Percentiles rank a stretch among this genome's conserved stretches.
Evolutionary conservation across 2,888 invertebrate species (phyloP).

Genomic region (Aelia acuminata): DNA sequence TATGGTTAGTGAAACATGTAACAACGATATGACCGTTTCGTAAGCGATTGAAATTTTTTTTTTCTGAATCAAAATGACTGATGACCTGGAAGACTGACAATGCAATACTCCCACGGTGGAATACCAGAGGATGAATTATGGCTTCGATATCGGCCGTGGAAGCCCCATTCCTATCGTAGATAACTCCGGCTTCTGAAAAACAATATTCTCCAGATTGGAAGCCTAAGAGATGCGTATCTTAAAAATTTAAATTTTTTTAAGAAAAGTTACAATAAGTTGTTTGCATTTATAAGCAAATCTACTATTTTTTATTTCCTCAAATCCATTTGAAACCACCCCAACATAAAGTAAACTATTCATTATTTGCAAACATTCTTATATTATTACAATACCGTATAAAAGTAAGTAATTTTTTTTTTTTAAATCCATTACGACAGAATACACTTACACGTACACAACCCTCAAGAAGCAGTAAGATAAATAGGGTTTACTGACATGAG

Average conservation of each 20-base stretch:
- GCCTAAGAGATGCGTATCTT: background rate
- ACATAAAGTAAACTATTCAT: no score
- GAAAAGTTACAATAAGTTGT: background rate
- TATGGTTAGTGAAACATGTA: conserved; percentile 24
- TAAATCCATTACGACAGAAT: no score
- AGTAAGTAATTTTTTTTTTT: no score
- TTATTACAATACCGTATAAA: no score
- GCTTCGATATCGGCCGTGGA: background rate
- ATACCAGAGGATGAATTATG: conserved; percentile 8
- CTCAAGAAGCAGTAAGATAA: no score
- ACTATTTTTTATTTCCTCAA: background rate
- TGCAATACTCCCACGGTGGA: conserved; percentile 4
- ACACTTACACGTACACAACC: no score
- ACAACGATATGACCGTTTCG: background rate
- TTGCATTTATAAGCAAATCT: background rate
- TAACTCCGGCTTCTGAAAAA: background rate
- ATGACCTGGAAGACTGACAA: conserved; percentile 19
- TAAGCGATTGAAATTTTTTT: conserved; percentile 21
- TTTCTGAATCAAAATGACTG: conserved; percentile 38
- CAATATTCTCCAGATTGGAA: background rate
- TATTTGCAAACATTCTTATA: no score
- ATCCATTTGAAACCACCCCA: no score
- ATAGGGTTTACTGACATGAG: no score
- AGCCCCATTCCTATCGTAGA: background rate
- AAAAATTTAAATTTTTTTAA: background rate